Evolutionary conservation across 2,888 invertebrate genomes (phyloP).

Genomic region (Kryphioiulus occultus): DNA sequence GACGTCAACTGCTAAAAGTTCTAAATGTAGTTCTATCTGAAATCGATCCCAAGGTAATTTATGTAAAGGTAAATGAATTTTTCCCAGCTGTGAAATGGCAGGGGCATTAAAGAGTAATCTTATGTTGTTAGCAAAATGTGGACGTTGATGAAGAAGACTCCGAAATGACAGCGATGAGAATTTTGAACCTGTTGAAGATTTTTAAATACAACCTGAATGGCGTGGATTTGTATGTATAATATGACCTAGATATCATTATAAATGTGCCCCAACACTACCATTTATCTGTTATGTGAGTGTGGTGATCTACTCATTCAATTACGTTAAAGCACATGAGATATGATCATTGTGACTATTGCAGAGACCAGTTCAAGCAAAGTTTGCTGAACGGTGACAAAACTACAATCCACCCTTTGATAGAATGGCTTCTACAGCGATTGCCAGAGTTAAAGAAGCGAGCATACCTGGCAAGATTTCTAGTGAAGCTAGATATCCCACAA

Average conservation of each 20-base stretch:
- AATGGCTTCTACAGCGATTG: slow-evolving; percentile 79
- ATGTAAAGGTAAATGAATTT: slow-evolving; percentile 62
- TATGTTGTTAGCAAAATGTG: slow-evolving; percentile 67
- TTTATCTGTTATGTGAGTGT: not conserved
- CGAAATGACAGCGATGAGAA: slow-evolving; percentile 76
- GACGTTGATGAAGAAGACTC: slow-evolving; percentile 78
- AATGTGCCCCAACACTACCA: not conserved
- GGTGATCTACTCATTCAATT: too few species aligned
- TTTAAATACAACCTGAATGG: slow-evolving; percentile 73
- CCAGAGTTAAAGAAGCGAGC: slow-evolving; percentile 81
- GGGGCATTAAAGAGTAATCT: not conserved
- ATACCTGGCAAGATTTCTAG: slow-evolving; percentile 77
- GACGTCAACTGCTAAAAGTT: slow-evolving; percentile 78
- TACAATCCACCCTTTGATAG: slow-evolving; percentile 77
- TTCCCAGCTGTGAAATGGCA: slow-evolving; percentile 54
- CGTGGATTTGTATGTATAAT: not conserved
- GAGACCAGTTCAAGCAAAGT: slow-evolving; percentile 70
- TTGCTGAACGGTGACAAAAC: slow-evolving; percentile 76
- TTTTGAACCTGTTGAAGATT: slow-evolving; percentile 74
- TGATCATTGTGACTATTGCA: slow-evolving; percentile 58
- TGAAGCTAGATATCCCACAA: slow-evolving; percentile 75
- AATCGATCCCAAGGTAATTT: slow-evolving; percentile 70
- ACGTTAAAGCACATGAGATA: not conserved
- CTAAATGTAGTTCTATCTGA: slow-evolving; percentile 78
- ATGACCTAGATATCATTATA: not conserved